These are phyloP conservation scores for Pantherophis guttatus DNA, from an alignment of 2,113 vertebrate genomes.

Conservation along the genomic window DNA sequence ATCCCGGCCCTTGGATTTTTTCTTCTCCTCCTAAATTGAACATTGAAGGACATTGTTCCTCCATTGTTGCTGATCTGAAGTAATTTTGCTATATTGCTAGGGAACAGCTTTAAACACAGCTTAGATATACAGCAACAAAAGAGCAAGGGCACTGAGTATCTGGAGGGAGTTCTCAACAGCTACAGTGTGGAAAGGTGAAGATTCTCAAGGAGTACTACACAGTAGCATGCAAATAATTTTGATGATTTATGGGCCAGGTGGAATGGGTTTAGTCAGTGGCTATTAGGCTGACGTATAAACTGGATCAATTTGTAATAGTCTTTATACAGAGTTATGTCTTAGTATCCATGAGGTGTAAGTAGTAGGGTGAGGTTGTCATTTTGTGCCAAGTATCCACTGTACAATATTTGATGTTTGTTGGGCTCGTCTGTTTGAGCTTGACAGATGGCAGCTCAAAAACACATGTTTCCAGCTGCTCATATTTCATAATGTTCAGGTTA, in stretches of 20 bases:
- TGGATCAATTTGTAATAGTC: not conserved
- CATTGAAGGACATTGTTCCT: not conserved
- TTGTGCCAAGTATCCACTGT: not conserved
- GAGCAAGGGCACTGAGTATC: not conserved
- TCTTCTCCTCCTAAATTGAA: not conserved
- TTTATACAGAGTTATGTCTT: not conserved
- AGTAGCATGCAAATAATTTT: not conserved
- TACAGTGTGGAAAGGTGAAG: not conserved
- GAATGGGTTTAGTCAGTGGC: not conserved
- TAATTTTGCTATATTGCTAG: not conserved
- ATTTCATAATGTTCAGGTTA: not conserved
- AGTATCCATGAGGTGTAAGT: not conserved
- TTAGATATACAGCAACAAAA: not conserved
- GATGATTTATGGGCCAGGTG: not conserved
- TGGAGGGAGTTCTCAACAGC: not conserved
- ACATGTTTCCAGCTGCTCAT: not conserved
- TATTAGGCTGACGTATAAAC: not conserved
- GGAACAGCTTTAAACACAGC: not conserved
- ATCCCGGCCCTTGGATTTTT: not conserved
- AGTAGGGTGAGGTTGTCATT: not conserved
- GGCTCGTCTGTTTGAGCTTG: not conserved
- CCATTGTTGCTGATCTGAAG: not conserved
- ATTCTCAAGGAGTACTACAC: not conserved
- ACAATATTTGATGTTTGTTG: not conserved
- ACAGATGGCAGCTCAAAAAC: not conserved